Evolutionary conservation across 1,140 invertebrate genomes (phyloP), one percentile per base, ranked within the genome.

Genomic region (Drosophila pallidifrons): DNA sequence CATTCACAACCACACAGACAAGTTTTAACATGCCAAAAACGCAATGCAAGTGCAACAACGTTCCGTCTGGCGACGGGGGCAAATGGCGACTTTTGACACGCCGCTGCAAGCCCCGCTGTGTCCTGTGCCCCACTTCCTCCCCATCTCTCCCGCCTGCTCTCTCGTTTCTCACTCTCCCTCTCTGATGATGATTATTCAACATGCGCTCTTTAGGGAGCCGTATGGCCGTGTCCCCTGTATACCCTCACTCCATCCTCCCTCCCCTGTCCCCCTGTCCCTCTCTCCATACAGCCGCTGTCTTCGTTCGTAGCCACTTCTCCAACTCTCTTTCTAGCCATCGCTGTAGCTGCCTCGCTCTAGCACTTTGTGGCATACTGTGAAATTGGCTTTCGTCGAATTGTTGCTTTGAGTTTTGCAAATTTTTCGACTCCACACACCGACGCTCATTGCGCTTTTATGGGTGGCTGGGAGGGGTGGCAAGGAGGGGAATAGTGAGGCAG

Each of bases 321-420:
- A 3, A 25, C 51, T 30, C 41, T 47, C 69, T 54, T 20, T 16
- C 49, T 20, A n/a, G 13, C 45, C 32, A 16, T 20, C 59, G 20
- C 55, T 51, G 28, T 65, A 46, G 32, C 35, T 58, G 20, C 20
- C 68, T 63, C 49, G 63, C 68, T 67, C 47, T n/a, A 67, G 79
- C 67, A 55, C 30, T 70, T 60, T 61, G 46, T 69, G 65, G 52
- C 57, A 60, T 78, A 73, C 79, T 82, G 75, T 54, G 73, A 86
- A 89, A 89, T 89, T 89, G 85, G 85, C 85, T 89, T 89, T 83
- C 85, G 85, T 85, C 85, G 85, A 89, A 89, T 89, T 85, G 85
- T 89, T 89, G 85, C 85, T 89, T 89, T 89, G 85, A 89, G 85
- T 89, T 89, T 89, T 89, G 85, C 86, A 88, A 89, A 88, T 89